These are phyloP conservation scores for Euplagia quadripunctaria DNA, from an alignment of 2,888 invertebrate species.

Conservation along the genomic window DNA sequence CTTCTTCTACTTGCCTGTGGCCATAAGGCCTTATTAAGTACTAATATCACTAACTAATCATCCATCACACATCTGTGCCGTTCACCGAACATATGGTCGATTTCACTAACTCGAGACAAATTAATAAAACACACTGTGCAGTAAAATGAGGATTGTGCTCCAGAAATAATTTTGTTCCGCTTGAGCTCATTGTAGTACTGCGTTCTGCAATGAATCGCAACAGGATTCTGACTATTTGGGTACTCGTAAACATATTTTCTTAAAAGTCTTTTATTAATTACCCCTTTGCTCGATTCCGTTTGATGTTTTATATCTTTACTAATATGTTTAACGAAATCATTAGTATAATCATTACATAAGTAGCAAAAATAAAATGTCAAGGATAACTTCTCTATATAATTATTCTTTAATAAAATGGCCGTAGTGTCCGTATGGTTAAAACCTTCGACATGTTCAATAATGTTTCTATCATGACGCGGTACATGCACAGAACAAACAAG, in stretches of 20 bases:
- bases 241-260: conserved; percentile 5
- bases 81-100: conserved; percentile 22
- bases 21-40: too few relatives aligned
- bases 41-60: too few relatives aligned
- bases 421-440: background rate
- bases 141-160: background rate
- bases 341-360: background rate
- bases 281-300: background rate
- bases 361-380: background rate
- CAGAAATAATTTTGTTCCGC: conserved; percentile 1
- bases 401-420: background rate
- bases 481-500: background rate
- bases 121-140: conserved; percentile 9
- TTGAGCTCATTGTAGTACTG: background rate
- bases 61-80: background rate
- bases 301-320: background rate
- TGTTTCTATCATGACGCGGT: background rate
- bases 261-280: conserved; percentile 1
- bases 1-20: too few relatives aligned
- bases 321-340: conserved; percentile 9
- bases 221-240: background rate
- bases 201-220: background rate
- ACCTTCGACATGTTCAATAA: background rate
- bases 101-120: conserved; percentile 8
- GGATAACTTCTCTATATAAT: conserved; percentile 1